Base-by-base conservation (phyloP, 2,113 vertebrate species). In the Sturnira hondurensis region DNA sequence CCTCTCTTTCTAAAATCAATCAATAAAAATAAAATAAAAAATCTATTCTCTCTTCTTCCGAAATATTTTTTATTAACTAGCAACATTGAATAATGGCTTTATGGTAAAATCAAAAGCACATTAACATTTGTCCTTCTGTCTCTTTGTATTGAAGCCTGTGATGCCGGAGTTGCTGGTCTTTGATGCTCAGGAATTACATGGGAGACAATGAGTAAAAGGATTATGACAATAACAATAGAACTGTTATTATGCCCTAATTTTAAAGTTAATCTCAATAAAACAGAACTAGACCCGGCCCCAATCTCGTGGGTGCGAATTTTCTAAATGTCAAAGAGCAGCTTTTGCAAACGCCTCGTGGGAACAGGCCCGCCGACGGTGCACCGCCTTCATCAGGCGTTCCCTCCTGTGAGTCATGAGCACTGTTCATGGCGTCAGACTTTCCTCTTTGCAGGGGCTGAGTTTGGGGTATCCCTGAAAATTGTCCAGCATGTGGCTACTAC, bases 81-180 rank as follows among this genome's bases (percentile, higher is more conserved):
- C 50, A 82, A 3, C n/a, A 77, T 16, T 71, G 45, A 77, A 24
- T 95, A 87, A 74, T 56, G 28, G 10, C 65, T 33, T 36, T 88
- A 31, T 95, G 87, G 70, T 86, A 96, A 76, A 76, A 95, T 76
- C 50, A 86, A 70, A 83, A 90, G 81, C 12, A 3, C 65, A 71
- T 83, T 85, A 89, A 22, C 61, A 70, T 85, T 58, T 81, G 58
- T 81, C 50, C 65, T 89, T 61, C 85, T 74, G 68, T 80, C 54
- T 58, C 89, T 77, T 84, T 28, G 52, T 17, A 0, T 94, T 65
- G 41, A 84, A 68, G 36, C 56, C 70, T 56, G 33, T 67, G n/a
- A 31, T 86, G 61, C 87, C 33, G 20, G 52, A 67, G 56, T 71
- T 94, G 43, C 82, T 93, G 65, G 28, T 81, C 93, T 94, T 96